A percentile compares a stretch with the other conserved stretches of the same genome.
Evolutionary conservation across 2,113 vertebrate genomes (phyloP).

Genomic region (Albula glossodonta): DNA sequence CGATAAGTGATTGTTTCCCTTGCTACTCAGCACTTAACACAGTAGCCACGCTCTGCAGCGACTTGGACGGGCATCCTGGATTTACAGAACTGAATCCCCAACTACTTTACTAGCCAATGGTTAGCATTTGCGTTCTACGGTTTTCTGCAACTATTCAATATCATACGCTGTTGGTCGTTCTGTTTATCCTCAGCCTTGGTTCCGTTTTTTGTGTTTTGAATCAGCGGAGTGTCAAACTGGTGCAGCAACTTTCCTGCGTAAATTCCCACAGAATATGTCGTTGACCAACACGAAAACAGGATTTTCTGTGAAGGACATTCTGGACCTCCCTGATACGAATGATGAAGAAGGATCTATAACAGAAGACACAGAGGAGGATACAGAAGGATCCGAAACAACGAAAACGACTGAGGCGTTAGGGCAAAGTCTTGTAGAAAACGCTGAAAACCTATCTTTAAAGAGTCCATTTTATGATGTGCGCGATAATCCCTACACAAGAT

Average conservation of each 20-base stretch:
- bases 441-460: slow-evolving; percentile 71
- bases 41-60: slow-evolving; percentile 62
- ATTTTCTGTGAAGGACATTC: slow-evolving; percentile 91
- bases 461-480: slow-evolving; percentile 72
- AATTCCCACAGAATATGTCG: slow-evolving; percentile 75
- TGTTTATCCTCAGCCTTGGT: neutral
- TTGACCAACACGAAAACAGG: slow-evolving; percentile 84
- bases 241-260: slow-evolving; percentile 63
- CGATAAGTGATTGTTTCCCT: slow-evolving; percentile 74
- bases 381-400: slow-evolving; percentile 68
- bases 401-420: slow-evolving; percentile 65
- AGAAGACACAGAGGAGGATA: slow-evolving; percentile 77
- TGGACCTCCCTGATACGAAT: slow-evolving; percentile 83
- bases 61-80: slow-evolving; percentile 65
- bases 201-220: neutral
- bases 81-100: slow-evolving; percentile 68
- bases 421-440: slow-evolving; percentile 61
- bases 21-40: slow-evolving; percentile 59
- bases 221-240: slow-evolving; percentile 48
- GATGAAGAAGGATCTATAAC: slow-evolving; percentile 79
- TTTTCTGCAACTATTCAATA: slow-evolving; percentile 8
- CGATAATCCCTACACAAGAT: slow-evolving; percentile 76
- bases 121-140: slow-evolving; percentile 44
- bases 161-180: slow-evolving; percentile 20
- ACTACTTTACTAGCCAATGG: slow-evolving; percentile 42